phyloP scores from a whole-genome alignment of 2,888 invertebrate genomes.

The Bedellia somnulentella region DNA sequence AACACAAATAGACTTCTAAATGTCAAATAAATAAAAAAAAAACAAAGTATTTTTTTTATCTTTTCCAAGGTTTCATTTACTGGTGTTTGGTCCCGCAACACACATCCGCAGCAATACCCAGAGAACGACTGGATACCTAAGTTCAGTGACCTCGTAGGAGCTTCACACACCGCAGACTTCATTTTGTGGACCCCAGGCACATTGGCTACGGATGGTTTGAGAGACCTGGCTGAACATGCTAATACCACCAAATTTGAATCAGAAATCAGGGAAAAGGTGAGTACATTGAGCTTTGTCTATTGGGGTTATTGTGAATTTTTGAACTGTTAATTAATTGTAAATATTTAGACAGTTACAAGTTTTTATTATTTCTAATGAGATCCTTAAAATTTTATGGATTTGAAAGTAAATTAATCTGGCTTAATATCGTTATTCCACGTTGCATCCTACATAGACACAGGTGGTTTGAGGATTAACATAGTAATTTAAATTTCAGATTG shows the following conservation, averaged over 20 bases:
- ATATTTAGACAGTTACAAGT: too few relatives aligned
- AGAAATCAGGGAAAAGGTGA: slow-evolving; percentile 39
- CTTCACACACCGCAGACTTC: slow-evolving; percentile 32
- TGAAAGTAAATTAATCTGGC: too few relatives aligned
- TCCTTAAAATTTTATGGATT: too few relatives aligned
- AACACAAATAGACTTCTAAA: too few relatives aligned
- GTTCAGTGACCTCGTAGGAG: slow-evolving; percentile 41
- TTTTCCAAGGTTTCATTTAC: slow-evolving; percentile 28
- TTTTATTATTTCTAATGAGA: too few relatives aligned
- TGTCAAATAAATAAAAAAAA: too few relatives aligned
- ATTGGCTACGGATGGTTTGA: slow-evolving; percentile 32
- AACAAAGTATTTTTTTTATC: too few relatives aligned
- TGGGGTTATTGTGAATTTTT: too few relatives aligned
- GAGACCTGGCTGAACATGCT: slow-evolving; percentile 35
- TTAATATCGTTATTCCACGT: neutral
- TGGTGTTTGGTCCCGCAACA: slow-evolving; percentile 46
- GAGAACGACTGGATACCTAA: slow-evolving; percentile 43
- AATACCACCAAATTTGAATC: slow-evolving; percentile 35
- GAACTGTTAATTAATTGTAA: too few relatives aligned
- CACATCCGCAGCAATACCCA: slow-evolving; percentile 35
- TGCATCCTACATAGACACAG: neutral
- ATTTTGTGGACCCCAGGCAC: slow-evolving; percentile 37
- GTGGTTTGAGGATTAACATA: neutral
- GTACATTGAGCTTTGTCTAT: neutral
- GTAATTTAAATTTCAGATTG: slow-evolving; percentile 21